Base-by-base conservation (phyloP, 2,888 invertebrate species). In the Lepetodrilus schrolli region DNA sequence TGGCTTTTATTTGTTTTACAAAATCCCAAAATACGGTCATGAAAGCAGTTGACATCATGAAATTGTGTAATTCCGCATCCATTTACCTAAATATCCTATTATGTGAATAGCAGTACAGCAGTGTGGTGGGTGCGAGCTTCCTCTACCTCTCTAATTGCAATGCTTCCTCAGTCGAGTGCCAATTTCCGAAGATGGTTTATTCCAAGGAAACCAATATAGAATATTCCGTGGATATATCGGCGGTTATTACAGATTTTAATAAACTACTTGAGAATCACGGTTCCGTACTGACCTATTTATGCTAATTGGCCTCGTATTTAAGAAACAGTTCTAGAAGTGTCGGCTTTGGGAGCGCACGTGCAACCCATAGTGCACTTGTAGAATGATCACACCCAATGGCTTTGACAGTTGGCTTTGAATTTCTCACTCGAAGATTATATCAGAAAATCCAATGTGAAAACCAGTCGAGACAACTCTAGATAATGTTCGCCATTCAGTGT, bases 341-440 rank as follows among this genome's bases (percentile, higher is more conserved):
- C 17, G 17, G 58, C 17, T 17, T 17, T 34, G 17, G 30, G 17
- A 30, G 30, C 58, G 58, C 58, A 58, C 58, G 58, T 58, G 58
- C 58, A 30, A 17, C 8, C 17, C 58, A 43, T 30, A 58, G 30
- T 30, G 58, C 26, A 17, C 30, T 58, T 13, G 30, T n/a, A 58
- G 58, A 58, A 34, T 58, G 26, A 58, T 23, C 30, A 30, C 58
- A 34, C 58, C 30, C 34, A 34, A 58, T 34, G 58, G 58, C 26
- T 58, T 58, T 58, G 58, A 58, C 26, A 34, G 26, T 30, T 26
- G 30, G 30, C 58, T 21, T 58, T 58, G 58, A 58, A 58, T 58
- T 58, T 58, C 58, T 58, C 58, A 58, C 58, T 58, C 30, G 58
- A 58, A 58, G 58, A 58, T 58, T 30, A 58, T 58, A 58, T 58